Evolutionary conservation across 2,797 vertebrate species (phyloP).

Genomic region (Acanthopagrus latus): DNA sequence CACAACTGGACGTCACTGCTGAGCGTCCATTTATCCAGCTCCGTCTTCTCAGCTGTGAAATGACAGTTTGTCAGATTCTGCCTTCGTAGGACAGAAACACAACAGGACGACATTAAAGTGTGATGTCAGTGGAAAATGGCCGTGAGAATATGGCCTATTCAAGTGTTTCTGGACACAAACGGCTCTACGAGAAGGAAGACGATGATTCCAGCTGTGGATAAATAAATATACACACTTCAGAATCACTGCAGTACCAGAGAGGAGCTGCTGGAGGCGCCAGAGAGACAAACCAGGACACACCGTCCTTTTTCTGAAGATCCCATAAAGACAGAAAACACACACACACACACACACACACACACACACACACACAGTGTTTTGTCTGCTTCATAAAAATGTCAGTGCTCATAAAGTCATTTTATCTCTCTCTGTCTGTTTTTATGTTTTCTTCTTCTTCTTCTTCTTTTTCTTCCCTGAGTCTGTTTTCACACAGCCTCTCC

Average conservation of each 20-base stretch:
- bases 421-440: constrained; percentile 23
- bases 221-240: neutral
- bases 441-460: constrained; percentile 2
- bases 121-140: too few species aligned
- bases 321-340: constrained; percentile 17
- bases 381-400: constrained; percentile 39
- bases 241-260: neutral
- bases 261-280: neutral
- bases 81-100: too few species aligned
- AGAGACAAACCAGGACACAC: neutral
- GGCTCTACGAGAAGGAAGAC: too few species aligned
- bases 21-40: too few species aligned
- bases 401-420: constrained; percentile 42
- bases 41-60: too few species aligned
- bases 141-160: too few species aligned
- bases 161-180: too few species aligned
- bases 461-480: neutral
- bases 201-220: too few species aligned
- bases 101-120: too few species aligned
- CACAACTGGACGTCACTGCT: too few species aligned
- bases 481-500: too few species aligned
- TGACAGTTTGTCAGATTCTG: too few species aligned
- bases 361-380: constrained; percentile 4
- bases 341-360: constrained; percentile 13
- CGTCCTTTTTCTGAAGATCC: neutral